Conservation (phyloP, 2,888 invertebrate species). For the Drosophila tripunctata region DNA sequence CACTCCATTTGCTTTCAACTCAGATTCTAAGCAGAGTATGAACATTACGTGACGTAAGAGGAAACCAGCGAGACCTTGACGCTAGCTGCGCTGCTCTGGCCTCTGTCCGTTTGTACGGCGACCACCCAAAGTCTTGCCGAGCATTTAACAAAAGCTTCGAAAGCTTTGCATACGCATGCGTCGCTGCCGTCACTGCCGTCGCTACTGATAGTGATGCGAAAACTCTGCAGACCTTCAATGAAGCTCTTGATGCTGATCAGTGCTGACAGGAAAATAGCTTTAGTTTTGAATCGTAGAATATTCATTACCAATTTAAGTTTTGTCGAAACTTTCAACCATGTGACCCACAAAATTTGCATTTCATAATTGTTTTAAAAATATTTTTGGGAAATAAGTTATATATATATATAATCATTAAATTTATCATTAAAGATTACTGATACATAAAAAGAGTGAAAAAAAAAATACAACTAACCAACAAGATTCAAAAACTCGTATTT, state of each 20-base stretch:
- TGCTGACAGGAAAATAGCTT: too few relatives aligned
- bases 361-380: too few relatives aligned
- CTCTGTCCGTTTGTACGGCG: background rate
- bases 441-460: too few relatives aligned
- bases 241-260: background rate
- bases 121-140: constrained; percentile 5
- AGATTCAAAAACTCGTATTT: too few relatives aligned
- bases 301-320: too few relatives aligned
- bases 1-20: background rate
- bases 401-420: too few relatives aligned
- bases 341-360: too few relatives aligned
- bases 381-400: too few relatives aligned
- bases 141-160: background rate
- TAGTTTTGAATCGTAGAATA: too few relatives aligned
- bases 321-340: too few relatives aligned
- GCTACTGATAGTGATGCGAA: background rate
- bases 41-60: background rate
- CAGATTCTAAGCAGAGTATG: background rate
- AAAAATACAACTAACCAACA: too few relatives aligned
- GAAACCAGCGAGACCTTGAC: background rate
- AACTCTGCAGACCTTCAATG: background rate
- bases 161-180: background rate
- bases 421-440: too few relatives aligned
- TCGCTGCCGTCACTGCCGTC: background rate
- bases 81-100: background rate